These are phyloP conservation scores for Orientallactaga sibirica DNA, from an alignment of 2,797 vertebrate genomes.

Conservation along the genomic window DNA sequence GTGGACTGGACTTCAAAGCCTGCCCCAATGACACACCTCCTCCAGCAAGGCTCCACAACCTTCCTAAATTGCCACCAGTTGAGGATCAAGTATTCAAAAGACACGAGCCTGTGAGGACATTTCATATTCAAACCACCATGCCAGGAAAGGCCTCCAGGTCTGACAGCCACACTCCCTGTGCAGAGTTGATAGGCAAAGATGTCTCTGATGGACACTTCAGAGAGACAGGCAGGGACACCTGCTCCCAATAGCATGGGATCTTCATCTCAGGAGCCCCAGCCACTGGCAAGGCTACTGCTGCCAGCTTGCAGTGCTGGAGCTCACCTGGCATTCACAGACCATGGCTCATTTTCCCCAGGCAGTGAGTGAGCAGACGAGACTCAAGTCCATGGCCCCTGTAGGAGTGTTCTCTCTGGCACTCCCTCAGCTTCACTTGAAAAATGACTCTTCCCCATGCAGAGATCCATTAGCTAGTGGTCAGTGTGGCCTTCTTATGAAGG, in stretches of 20 bases:
- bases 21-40: too few species aligned
- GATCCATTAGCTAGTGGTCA: neutral
- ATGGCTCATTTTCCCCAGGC: neutral
- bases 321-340: neutral
- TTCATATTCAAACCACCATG: too few species aligned
- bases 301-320: too few species aligned
- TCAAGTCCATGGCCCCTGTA: too few species aligned
- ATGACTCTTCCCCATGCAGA: neutral
- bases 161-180: neutral
- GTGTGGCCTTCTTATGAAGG: neutral
- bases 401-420: neutral
- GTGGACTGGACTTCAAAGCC: too few species aligned
- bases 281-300: neutral
- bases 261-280: neutral
- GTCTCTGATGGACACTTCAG: neutral
- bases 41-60: too few species aligned
- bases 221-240: neutral
- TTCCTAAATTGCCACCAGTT: too few species aligned
- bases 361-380: neutral
- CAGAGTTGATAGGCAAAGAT: accelerated
- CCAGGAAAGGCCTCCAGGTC: neutral
- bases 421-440: neutral
- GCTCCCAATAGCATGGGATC: neutral
- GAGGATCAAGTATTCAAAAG: too few species aligned
- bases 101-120: too few species aligned